Conservation (phyloP, 2,888 invertebrate species). For the Morinoia aosen region DNA sequence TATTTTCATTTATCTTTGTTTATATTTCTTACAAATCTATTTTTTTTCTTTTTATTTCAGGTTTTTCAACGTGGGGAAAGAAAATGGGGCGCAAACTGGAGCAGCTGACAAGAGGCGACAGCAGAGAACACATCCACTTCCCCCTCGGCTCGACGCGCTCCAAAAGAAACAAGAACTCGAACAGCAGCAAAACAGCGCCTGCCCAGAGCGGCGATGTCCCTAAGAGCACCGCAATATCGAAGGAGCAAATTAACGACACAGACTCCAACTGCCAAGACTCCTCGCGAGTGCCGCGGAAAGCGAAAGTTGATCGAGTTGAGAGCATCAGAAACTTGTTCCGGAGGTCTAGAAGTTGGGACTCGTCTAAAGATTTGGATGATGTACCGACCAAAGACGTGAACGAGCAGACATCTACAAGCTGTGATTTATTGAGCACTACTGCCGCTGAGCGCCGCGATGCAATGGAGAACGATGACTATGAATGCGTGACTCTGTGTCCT, state of each 20-base stretch:
- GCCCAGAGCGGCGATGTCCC: slow-evolving; percentile 7
- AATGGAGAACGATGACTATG: slow-evolving; percentile 33
- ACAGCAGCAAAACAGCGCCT: slow-evolving; percentile 47
- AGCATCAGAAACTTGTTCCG: slow-evolving; percentile 68
- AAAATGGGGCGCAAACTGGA: slow-evolving; percentile 85
- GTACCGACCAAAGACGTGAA: slow-evolving; percentile 39
- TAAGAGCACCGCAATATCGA: neutral
- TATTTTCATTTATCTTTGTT: neutral
- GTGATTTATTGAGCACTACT: neutral
- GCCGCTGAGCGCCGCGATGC: neutral
- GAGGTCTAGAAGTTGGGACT: slow-evolving; percentile 66
- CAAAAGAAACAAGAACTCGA: slow-evolving; percentile 62
- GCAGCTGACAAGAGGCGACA: slow-evolving; percentile 79
- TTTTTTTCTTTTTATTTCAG: slow-evolving; percentile 51
- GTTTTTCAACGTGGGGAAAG: slow-evolving; percentile 81
- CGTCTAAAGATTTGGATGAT: slow-evolving; percentile 66
- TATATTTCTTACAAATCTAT: neutral
- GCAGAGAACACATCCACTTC: slow-evolving; percentile 74
- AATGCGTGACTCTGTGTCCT: neutral
- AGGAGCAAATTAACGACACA: slow-evolving; percentile 36
- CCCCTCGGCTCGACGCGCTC: slow-evolving; percentile 66
- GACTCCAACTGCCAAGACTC: slow-evolving; percentile 34
- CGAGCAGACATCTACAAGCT: neutral
- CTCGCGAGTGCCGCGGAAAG: slow-evolving; percentile 57
- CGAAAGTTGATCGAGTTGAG: slow-evolving; percentile 67